A percentile compares a stretch with the other conserved stretches of the same genome.
Evolutionary conservation across 1,140 invertebrate species (phyloP).

Genomic region (Leptinotarsa defecta): DNA sequence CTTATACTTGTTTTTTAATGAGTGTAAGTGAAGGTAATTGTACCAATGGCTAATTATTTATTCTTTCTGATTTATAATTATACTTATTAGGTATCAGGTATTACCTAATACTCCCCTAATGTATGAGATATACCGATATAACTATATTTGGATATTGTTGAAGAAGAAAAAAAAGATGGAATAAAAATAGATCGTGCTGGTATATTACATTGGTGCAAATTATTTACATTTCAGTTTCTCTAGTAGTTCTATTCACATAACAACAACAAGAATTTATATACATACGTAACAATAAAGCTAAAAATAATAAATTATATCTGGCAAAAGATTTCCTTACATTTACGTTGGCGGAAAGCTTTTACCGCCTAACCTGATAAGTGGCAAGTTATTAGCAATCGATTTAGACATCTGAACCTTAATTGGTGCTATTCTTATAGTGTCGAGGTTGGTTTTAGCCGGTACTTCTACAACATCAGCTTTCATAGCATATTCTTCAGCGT

Average conservation of each 20-base stretch:
- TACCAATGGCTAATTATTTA: too few relatives aligned
- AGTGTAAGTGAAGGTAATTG: too few relatives aligned
- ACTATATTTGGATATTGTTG: too few relatives aligned
- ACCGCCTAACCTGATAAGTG: slow-evolving; percentile 14
- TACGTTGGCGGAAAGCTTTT: not conserved
- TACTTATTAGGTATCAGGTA: too few relatives aligned
- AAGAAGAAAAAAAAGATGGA: not conserved
- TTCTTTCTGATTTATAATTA: too few relatives aligned
- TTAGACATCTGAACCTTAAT: slow-evolving; percentile 48
- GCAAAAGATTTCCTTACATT: not conserved
- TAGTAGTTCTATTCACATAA: slow-evolving; percentile 17
- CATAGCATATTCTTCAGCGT: slow-evolving; percentile 45
- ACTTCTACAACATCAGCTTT: slow-evolving; percentile 52
- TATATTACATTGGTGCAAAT: slow-evolving; percentile 23
- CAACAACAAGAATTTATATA: slow-evolving; percentile 23
- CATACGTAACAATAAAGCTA: slow-evolving; percentile 22
- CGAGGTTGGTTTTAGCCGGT: slow-evolving; percentile 39
- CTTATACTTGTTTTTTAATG: too few relatives aligned
- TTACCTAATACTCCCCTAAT: too few relatives aligned
- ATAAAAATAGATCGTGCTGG: not conserved
- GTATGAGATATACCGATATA: too few relatives aligned
- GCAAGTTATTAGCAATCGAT: slow-evolving; percentile 32
- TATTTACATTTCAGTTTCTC: slow-evolving; percentile 21
- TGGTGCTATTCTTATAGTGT: slow-evolving; percentile 52
- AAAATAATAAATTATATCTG: slow-evolving; percentile 5